These are phyloP conservation scores for Felis catus DNA, from an alignment of 2,113 vertebrate species.

Conservation along the genomic window DNA sequence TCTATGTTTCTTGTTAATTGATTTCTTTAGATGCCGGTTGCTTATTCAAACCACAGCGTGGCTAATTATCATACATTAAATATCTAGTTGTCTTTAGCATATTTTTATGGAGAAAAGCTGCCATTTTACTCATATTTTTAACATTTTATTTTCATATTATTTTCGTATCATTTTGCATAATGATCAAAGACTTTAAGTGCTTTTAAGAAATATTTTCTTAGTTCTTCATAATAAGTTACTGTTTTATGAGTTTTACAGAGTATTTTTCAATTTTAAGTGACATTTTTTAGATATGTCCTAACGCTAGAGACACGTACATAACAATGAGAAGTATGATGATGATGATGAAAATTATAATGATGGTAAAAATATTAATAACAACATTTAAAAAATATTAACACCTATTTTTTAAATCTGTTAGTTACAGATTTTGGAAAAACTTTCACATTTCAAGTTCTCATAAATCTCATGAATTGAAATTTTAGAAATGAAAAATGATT, in stretches of 20 bases:
- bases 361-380: background rate
- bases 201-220: background rate
- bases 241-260: background rate
- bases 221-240: background rate
- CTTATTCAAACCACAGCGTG: background rate
- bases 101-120: background rate
- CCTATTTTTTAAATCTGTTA: background rate
- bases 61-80: background rate
- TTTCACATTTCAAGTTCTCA: background rate
- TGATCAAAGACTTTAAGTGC: background rate
- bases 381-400: background rate
- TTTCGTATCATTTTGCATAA: background rate
- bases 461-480: background rate
- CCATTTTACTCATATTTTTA: background rate
- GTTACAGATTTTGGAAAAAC: background rate
- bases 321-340: background rate
- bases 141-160: background rate
- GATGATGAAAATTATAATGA: background rate
- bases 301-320: background rate
- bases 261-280: background rate
- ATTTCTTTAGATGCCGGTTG: background rate
- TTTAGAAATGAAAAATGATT: background rate
- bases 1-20: background rate
- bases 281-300: background rate
- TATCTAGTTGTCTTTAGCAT: background rate